Conservation (phyloP, 2,113 vertebrate species). For the Boulengeromyrus knoepffleri region DNA sequence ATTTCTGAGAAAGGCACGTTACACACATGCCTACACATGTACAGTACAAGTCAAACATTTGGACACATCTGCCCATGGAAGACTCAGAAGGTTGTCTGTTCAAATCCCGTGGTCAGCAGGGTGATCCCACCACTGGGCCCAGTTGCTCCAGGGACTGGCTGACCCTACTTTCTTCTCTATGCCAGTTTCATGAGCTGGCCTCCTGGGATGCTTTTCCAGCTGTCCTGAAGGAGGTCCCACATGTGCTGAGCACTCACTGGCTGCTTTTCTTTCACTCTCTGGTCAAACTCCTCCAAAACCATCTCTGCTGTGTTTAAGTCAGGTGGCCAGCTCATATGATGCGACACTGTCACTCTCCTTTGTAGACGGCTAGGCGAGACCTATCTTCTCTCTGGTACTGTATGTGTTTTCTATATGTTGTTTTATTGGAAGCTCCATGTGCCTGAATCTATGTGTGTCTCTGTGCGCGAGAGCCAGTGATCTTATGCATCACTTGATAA, state of each 20-base stretch:
- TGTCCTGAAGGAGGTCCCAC: not conserved
- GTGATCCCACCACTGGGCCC: not conserved
- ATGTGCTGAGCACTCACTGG: no score
- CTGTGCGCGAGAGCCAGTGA: not conserved
- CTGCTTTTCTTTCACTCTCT: no score
- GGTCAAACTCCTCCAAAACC: no score
- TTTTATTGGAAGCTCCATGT: not conserved
- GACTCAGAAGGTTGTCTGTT: not conserved
- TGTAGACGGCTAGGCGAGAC: not conserved
- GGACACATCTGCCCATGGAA: conserved; percentile 19
- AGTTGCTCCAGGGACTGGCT: not conserved
- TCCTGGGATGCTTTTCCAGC: not conserved
- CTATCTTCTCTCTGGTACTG: not conserved
- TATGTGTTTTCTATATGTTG: not conserved
- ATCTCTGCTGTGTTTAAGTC: no score
- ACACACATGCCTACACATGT: not conserved
- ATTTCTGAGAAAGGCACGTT: not conserved
- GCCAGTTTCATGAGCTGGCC: not conserved
- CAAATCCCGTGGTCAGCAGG: not conserved
- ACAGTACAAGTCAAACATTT: not conserved
- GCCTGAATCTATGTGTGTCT: not conserved
- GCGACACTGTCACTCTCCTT: not conserved
- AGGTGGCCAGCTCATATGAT: no score
- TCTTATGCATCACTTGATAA: not conserved
- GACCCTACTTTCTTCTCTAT: not conserved